phyloP scores from a whole-genome alignment of 1,140 invertebrate genomes.

The Chelonus insularis region DNA sequence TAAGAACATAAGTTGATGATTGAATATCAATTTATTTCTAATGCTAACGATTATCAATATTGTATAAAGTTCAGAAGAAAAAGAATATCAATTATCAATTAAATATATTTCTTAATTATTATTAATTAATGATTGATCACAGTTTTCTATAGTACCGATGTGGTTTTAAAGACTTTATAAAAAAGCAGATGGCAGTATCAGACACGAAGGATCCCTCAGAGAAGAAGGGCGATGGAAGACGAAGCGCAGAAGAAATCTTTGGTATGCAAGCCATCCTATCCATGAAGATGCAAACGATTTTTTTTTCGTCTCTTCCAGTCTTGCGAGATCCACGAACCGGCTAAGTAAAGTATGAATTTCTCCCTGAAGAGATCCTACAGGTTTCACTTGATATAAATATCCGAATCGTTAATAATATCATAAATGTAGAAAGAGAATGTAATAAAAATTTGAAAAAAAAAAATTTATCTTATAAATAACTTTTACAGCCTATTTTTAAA shows the following conservation, averaged over 20 bases:
- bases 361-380: neutral
- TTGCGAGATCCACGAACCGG: conserved; percentile 16
- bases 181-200: conserved; percentile 30
- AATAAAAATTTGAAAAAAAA: neutral
- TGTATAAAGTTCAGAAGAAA: too few species aligned
- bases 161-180: conserved; percentile 3
- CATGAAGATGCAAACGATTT: conserved; percentile 20
- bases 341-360: conserved; percentile 16
- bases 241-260: conserved; percentile 16
- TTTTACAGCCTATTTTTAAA: too few species aligned
- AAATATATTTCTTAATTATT: neutral
- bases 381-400: neutral
- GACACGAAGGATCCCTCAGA: conserved; percentile 3
- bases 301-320: conserved; percentile 13
- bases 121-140: neutral
- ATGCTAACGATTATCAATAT: too few species aligned
- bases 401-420: too few species aligned
- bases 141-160: conserved; percentile 29
- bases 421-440: too few species aligned
- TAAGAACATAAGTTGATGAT: too few species aligned
- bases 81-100: too few species aligned
- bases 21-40: too few species aligned
- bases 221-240: conserved; percentile 5
- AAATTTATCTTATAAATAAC: too few species aligned
- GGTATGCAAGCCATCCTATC: conserved; percentile 21